Conservation (phyloP, 2,113 vertebrate genomes). For the Trematomus loennbergii region DNA sequence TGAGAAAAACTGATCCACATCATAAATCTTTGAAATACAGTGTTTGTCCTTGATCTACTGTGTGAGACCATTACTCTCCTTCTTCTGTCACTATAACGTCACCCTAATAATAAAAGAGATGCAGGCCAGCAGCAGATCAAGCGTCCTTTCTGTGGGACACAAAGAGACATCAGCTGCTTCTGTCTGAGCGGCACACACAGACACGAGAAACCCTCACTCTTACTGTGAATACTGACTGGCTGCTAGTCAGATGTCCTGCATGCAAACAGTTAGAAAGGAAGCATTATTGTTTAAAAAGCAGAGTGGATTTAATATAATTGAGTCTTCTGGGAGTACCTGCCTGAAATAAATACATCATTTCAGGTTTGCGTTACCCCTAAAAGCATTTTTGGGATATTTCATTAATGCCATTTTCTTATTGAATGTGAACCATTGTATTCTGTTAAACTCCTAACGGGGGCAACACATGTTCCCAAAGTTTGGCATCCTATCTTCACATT, state of each 20-base stretch:
- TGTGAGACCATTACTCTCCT: background rate
- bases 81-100: conserved; percentile 35
- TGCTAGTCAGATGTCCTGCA: background rate
- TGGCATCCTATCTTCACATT: background rate
- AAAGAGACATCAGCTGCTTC: conserved; percentile 60
- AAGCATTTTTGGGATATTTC: too few species aligned
- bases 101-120: conserved; percentile 21
- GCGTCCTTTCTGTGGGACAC: conserved; percentile 55
- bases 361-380: too few species aligned
- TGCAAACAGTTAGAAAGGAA: background rate
- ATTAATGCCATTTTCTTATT: too few species aligned
- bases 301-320: too few species aligned
- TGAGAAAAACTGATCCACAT: too few species aligned
- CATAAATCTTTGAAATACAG: too few species aligned
- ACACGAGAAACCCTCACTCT: too few species aligned
- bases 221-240: too few species aligned
- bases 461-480: background rate
- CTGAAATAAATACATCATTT: background rate
- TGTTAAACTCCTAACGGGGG: background rate
- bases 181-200: conserved; percentile 31
- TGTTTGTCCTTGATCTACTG: too few species aligned
- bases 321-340: too few species aligned
- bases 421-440: background rate
- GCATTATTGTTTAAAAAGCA: background rate
- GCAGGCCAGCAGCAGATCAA: conserved; percentile 44